Percentiles rank a stretch among this genome's conserved stretches.
Conservation (phyloP, 2,888 invertebrate genomes). For the Nomada flava region DNA sequence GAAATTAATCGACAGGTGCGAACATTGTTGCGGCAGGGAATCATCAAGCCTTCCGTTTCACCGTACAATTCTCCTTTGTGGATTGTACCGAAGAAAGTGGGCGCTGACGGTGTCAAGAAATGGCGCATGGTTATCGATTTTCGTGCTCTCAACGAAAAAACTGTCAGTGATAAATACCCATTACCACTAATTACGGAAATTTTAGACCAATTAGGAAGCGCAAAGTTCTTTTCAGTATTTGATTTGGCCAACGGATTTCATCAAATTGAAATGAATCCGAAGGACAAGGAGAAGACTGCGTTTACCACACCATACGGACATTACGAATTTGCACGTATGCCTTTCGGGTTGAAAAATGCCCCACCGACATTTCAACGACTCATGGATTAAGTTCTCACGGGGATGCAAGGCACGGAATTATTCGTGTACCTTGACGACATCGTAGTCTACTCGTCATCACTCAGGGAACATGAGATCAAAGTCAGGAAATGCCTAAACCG, state of each 20-base stretch:
- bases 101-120: neutral
- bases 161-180: neutral
- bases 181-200: neutral
- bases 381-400: neutral
- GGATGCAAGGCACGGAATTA: neutral
- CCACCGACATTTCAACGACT: neutral
- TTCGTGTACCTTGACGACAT: neutral
- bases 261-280: neutral
- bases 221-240: neutral
- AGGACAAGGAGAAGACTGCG: neutral
- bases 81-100: too few species aligned
- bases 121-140: conserved; percentile 12
- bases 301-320: neutral
- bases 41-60: too few species aligned
- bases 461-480: conserved; percentile 8
- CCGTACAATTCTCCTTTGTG: too few species aligned
- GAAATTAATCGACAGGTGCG: too few species aligned
- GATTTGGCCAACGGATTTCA: conserved; percentile 12
- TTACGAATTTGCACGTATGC: neutral
- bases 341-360: neutral
- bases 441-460: neutral
- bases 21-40: too few species aligned
- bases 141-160: neutral
- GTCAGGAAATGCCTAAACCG: neutral
- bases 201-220: conserved; percentile 1